Evolutionary conservation across 2,113 vertebrate genomes (phyloP), one percentile per base, ranked within the genome.

Genomic region (Larimichthys crocea): DNA sequence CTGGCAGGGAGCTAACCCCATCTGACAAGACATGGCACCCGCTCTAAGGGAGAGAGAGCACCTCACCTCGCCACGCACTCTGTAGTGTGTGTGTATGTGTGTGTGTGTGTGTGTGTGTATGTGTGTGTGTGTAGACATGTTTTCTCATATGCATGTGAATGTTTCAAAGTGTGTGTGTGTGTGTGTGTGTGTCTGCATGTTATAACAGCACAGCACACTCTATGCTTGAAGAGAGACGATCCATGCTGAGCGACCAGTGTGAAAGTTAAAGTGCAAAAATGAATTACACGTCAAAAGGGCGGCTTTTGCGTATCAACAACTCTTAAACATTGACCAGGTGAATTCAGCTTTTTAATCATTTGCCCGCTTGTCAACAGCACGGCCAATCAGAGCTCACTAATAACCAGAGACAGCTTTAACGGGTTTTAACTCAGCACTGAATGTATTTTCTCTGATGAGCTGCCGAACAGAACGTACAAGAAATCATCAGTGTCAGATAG

Each of bases 1-100:
- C 79, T 78, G 72, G 78, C 72, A 10, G 85, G 56, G 74, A 79
- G 80, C 85, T 94, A 92, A 93, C 85, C 76, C 84, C 77, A 74
- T 90, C 74, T 93, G 93, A 94, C 93, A 93, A 85, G 92, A 93
- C 87, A 86, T 92, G 91, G 93, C 87, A 91, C 80, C 73, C 69
- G 52, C 84, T 86, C 89, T 64, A 60, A 87, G 76, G 73, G 56
- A 79, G 74, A 77, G 63, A 69, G 68, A 53, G 70, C 0, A 22
- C 74, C 80, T 90, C 84, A 86, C 88, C 83, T 83, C 79, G 52
- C 35, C 65, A 46, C 74, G 19, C 81, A 71, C 69, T 44, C 40
- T 53, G 20, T 35, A 11, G 62, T 57, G 48, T 35, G 50, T 60
- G 66, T 73, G 16, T 26, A 50, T 61, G 53, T 73, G 16, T 26